Evolutionary conservation across 2,888 invertebrate genomes (phyloP), one percentile per base, ranked within the genome.

Genomic region (Pachliopta kotzebuea): DNA sequence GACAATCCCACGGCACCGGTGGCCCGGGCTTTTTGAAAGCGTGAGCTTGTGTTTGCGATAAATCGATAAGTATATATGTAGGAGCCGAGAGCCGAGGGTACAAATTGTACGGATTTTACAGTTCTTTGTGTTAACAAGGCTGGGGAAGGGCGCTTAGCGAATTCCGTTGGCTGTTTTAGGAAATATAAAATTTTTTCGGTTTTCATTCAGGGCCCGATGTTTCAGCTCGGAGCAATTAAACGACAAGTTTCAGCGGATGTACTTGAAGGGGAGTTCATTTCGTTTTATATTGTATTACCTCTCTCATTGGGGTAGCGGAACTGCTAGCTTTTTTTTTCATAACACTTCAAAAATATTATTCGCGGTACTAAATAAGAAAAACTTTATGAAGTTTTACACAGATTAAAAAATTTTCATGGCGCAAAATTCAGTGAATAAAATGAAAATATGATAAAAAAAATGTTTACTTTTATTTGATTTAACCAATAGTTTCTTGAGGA

Each of bases 61-160:
- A 88, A 90, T 90, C 90, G 86, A 91, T 91, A 90, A 85, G 85
- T 88, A 88, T 83, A 83, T 86, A 88, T 80, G 77, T 79, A 76
- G 72, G 76, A 77, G 76, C 76, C 74, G 79, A 79, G 78, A 79
- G 84, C 81, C 75, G 83, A 85, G 86, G 86, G 88, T 85, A 86
- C 84, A 85, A 88, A 89, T 88, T 90, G 88, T 86, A 85, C 77
- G 77, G 85, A 84, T 86, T 87, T 85, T 78, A 83, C 83, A 83
- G 82, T 80, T 84, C 84, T 87, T 87, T 86, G 84, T 87, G 85
- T 79, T 77, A 79, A 79, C 78, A 79, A 74, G 71, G 73, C 77
- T 75, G 71, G 78, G 79, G 79, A 77, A 77, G 80, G 82, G 79
- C 77, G 78, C 74, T 82, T 76, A 79, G 81, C 77, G 81, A 81